These are phyloP conservation scores for Myotis davidii DNA, from an alignment of 2,113 vertebrate genomes.

Conservation along the genomic window DNA sequence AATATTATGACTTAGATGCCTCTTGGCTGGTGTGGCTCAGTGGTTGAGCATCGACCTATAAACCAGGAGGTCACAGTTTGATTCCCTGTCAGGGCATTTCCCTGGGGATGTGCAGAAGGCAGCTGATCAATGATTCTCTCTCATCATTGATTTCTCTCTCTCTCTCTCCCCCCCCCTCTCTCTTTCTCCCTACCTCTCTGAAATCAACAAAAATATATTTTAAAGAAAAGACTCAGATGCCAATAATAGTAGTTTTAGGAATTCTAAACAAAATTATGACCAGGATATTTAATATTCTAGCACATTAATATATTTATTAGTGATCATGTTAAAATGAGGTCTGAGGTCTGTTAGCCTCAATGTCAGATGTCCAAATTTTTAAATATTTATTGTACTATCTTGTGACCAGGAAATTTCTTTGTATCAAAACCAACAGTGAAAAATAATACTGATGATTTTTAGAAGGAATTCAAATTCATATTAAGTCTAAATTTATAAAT, in stretches of 20 bases:
- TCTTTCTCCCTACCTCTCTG: too few species aligned
- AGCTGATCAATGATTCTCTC: too few species aligned
- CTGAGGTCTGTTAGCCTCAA: background rate
- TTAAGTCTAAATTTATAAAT: slow-evolving; percentile 42
- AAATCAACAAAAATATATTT: too few species aligned
- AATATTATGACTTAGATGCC: slow-evolving; percentile 48
- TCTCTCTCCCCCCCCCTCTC: too few species aligned
- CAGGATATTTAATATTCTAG: background rate
- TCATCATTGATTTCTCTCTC: too few species aligned
- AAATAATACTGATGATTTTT: slow-evolving; percentile 14
- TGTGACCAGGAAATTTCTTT: slow-evolving; percentile 6
- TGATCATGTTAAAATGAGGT: background rate
- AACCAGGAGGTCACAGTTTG: too few species aligned
- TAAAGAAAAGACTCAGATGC: background rate
- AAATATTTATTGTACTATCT: slow-evolving; percentile 9
- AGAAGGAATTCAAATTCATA: slow-evolving; percentile 48
- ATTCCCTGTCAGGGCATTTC: too few species aligned
- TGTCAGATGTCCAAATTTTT: background rate
- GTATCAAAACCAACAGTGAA: slow-evolving; percentile 7
- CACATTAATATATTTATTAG: background rate
- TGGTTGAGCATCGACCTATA: too few species aligned
- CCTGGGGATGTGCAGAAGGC: too few species aligned
- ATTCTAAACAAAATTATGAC: slow-evolving; percentile 77
- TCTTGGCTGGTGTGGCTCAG: too few species aligned
- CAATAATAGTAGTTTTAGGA: slow-evolving; percentile 51